These are phyloP conservation scores for Patella caerulea DNA, from an alignment of 2,888 invertebrate species.

Conservation along the genomic window DNA sequence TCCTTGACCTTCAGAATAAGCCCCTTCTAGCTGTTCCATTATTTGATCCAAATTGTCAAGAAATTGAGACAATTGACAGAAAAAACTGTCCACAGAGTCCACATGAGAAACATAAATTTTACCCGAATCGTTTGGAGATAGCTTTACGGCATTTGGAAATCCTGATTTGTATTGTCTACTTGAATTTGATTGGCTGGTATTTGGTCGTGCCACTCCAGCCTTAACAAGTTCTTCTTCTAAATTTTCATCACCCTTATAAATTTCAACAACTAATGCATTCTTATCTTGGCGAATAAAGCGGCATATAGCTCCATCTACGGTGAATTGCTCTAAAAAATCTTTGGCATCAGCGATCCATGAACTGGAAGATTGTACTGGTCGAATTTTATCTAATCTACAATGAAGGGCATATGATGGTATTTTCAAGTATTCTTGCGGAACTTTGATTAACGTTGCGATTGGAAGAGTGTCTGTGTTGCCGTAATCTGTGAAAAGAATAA, in stretches of 20 bases:
- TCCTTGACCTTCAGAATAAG: slow-evolving; percentile 29
- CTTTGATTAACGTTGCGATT: slow-evolving; percentile 42
- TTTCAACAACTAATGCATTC: slow-evolving; percentile 39
- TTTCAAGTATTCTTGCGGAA: slow-evolving; percentile 47
- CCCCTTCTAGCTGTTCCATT: slow-evolving; percentile 47
- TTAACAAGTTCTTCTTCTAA: slow-evolving; percentile 47
- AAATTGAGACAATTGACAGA: slow-evolving; percentile 45
- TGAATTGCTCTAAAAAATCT: slow-evolving; percentile 52
- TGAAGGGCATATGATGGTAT: slow-evolving; percentile 52
- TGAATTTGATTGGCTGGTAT: slow-evolving; percentile 1
- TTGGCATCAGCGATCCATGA: slow-evolving; percentile 50
- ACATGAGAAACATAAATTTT: slow-evolving; percentile 46
- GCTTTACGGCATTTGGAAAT: slow-evolving; percentile 18
- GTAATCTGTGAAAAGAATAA: slow-evolving; percentile 66
- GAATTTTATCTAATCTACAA: slow-evolving; percentile 50
- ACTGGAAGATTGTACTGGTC: slow-evolving; percentile 30
- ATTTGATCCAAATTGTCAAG: slow-evolving; percentile 43
- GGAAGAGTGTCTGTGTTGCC: slow-evolving; percentile 62
- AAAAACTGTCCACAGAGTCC: slow-evolving; percentile 54
- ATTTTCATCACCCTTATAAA: slow-evolving; percentile 44
- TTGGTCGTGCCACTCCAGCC: slow-evolving; percentile 45
- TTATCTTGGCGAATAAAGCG: slow-evolving; percentile 39
- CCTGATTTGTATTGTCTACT: slow-evolving; percentile 5
- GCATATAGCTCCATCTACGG: slow-evolving; percentile 50
- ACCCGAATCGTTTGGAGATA: slow-evolving; percentile 35